A percentile compares a stretch with the other conserved stretches of the same genome.
phyloP scores from a whole-genome alignment of 1,140 invertebrate genomes.

The Proales similis region DNA sequence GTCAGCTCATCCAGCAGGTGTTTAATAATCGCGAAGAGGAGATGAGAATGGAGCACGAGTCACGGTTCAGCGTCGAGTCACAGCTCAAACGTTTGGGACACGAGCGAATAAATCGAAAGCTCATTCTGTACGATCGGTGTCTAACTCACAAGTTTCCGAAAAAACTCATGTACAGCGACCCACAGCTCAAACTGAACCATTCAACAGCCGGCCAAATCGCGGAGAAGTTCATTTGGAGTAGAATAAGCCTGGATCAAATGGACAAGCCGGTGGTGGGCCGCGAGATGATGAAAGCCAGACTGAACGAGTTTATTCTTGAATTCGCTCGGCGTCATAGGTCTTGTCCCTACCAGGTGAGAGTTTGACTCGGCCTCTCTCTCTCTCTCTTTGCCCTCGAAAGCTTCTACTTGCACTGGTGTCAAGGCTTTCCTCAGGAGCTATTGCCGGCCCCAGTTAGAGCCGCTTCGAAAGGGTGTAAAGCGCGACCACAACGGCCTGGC shows the following conservation, averaged over 20 bases:
- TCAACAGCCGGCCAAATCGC: not conserved
- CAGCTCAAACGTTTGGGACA: constrained; percentile 12
- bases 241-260: not conserved
- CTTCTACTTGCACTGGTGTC: too few relatives aligned
- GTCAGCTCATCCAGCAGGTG: not conserved
- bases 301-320: not conserved
- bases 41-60: not conserved
- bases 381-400: too few relatives aligned
- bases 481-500: not conserved
- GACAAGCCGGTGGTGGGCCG: not conserved
- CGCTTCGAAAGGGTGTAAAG: not conserved
- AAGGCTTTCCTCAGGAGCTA: constrained; percentile 24
- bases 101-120: constrained; percentile 1
- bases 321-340: constrained; percentile 3
- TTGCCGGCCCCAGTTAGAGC: not conserved
- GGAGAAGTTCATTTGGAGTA: constrained; percentile 6
- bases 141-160: constrained; percentile 8
- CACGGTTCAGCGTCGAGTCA: not conserved
- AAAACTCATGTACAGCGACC: constrained; percentile 13
- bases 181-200: not conserved
- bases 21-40: not conserved
- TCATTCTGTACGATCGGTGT: constrained; percentile 26
- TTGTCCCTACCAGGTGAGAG: too few relatives aligned
- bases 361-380: too few relatives aligned
- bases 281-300: not conserved